These are phyloP conservation scores for Australoheros facetus DNA, from an alignment of 2,797 vertebrate genomes.

Conservation along the genomic window DNA sequence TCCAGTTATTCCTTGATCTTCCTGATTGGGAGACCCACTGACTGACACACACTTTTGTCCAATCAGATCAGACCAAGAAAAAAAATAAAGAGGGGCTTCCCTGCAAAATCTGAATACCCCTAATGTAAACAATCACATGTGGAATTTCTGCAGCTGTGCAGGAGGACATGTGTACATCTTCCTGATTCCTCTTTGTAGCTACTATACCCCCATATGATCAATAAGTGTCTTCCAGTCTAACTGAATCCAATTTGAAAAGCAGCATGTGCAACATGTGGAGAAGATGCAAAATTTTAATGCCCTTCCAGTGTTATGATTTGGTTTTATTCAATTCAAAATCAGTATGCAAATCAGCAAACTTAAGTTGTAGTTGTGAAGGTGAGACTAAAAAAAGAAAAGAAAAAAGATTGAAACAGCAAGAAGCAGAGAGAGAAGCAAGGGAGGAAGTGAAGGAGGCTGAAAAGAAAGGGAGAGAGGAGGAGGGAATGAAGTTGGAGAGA, in stretches of 20 bases:
- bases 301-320: background rate
- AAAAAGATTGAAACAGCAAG: background rate
- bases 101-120: constrained; percentile 39
- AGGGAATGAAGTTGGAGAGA: constrained; percentile 30
- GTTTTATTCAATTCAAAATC: background rate
- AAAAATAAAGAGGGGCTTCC: constrained; percentile 27
- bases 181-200: background rate
- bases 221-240: background rate
- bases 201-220: background rate
- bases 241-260: background rate
- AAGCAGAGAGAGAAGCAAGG: constrained; percentile 31
- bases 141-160: constrained; percentile 38
- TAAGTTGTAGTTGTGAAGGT: background rate
- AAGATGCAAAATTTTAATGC: background rate
- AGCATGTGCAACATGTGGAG: constrained; percentile 19
- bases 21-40: background rate
- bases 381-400: background rate
- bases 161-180: background rate
- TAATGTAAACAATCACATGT: constrained; percentile 58
- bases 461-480: constrained; percentile 23
- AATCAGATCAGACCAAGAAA: constrained; percentile 21
- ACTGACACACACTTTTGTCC: constrained; percentile 24
- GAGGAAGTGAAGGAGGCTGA: constrained; percentile 48
- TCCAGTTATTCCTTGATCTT: constrained; percentile 34
- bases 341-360: background rate